These are phyloP conservation scores for Cotesia chilonis DNA, from an alignment of 1,140 invertebrate genomes.

Conservation along the genomic window DNA sequence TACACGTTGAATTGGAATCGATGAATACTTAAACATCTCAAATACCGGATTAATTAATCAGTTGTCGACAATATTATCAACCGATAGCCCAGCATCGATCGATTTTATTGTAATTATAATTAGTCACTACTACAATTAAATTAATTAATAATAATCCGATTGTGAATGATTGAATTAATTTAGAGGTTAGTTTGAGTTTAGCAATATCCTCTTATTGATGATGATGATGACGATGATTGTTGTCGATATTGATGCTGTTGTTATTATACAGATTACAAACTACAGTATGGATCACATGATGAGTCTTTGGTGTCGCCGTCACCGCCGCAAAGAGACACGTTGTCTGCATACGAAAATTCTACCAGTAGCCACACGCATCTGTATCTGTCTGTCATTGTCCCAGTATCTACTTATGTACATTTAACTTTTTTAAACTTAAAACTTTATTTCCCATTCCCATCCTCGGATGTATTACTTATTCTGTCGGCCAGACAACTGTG, in stretches of 20 bases:
- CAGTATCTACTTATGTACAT: background rate
- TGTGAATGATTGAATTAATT: too few species aligned
- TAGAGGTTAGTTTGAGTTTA: too few species aligned
- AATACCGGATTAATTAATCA: too few species aligned
- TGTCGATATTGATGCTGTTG: background rate
- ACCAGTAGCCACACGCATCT: conserved; percentile 14
- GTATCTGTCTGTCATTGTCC: conserved; percentile 30
- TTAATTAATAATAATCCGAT: too few species aligned
- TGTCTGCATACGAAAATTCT: conserved; percentile 35
- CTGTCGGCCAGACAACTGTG: conserved; percentile 10
- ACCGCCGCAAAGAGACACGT: conserved; percentile 24
- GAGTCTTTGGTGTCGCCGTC: conserved; percentile 27
- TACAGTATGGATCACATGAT: conserved; percentile 19
- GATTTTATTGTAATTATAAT: too few species aligned
- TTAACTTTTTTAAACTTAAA: background rate
- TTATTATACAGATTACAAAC: conserved; percentile 21
- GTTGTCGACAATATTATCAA: too few species aligned
- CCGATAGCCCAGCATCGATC: too few species aligned
- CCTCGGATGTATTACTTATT: background rate
- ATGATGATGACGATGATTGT: too few species aligned
- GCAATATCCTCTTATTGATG: too few species aligned
- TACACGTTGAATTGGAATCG: background rate
- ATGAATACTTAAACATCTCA: background rate
- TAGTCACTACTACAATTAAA: too few species aligned
- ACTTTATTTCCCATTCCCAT: conserved; percentile 1